Base-by-base conservation (phyloP, 2,888 invertebrate genomes). In the Ferdinandea cuprea region DNA sequence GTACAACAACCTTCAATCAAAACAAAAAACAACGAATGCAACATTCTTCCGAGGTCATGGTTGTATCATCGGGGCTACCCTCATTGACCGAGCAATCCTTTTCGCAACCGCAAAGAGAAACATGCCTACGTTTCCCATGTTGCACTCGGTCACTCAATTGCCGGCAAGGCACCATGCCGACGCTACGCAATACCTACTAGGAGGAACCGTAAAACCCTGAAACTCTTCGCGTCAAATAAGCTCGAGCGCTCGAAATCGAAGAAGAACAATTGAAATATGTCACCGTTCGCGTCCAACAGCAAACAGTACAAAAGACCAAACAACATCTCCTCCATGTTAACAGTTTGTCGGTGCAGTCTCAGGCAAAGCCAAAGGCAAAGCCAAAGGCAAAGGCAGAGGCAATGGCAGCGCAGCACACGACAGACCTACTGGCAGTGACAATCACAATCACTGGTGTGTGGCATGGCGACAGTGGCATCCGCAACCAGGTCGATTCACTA, bases 401-500 rank as follows among this genome's bases (percentile, higher is more conserved):
- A n/a, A n/a, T n/a, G n/a, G n/a, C n/a, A n/a, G n/a, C n/a, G 15
- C 58, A 76, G 50, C 58, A 80, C 42, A 58, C 76, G 54, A 77
- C 77, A 71, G 59, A 81, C 71, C 76, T 58, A 76, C 46, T 61
- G 71, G 59, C 71, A 66, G 59, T 66, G 56, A 48, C 73, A 72
- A 48, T 66, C 59, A 54, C 66, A 54, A 59, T 59, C 59, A 42
- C 37, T 35, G 69, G 25, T 40, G 25, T 40, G 61, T 54, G 28
- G 50, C 28, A 37, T 52, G 42, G 58, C n/a, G n/a, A n/a, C 37
- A 58, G 61, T 71, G 65, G 21, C 46, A 69, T 44, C 50, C 80
- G 61, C 76, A 81, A 77, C 66, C 71, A 81, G 81, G 81, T 81
- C 65, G 81, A 66, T 32, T 35, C 71, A 59, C 50, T 44, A 32